Base-by-base conservation (phyloP, 2,888 invertebrate species). In the Cotesia congregata region DNA sequence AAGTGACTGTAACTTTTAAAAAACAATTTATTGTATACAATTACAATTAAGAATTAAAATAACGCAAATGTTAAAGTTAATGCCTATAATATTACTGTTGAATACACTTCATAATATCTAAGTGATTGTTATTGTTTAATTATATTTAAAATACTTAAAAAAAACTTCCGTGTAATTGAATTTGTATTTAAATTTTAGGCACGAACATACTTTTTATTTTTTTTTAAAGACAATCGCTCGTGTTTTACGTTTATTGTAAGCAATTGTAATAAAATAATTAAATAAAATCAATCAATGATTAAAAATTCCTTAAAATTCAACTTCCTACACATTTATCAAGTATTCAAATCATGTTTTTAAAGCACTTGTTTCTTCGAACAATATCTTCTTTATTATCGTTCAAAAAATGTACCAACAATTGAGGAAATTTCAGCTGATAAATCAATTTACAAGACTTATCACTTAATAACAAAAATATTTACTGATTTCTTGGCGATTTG, bases 1-100 rank as follows among this genome's bases (percentile, higher is more conserved):
- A 62, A 62, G 62, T 20, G 62, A 62, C 20, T 62, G 62, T 62
- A 62, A 62, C 15, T 62, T 62, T 17, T 12, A 50, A 50, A 12
- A 50, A 50, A 62, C 20, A 1, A 20, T 62, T 7, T 62, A 62
- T 15, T 62, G 15, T 62, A 62, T 20, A 62, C 20, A 62, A 17
- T 62, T 20, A 62, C 62, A 62, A 20, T 1, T 62, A 62, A 5
- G 5, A 62, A 62, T 62, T 62, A 62, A 62, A 17, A 61, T 1
- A 62, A 62, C 3, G 30, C 30, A 60, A 60, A 9, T 60, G 12
- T 65, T 38, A 65, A 30, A 30, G 0, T 30, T 38, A 7, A 20
- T 65, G 20, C 30, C 62, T 6, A 17, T 20, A 62, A 62, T 62
- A 6, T 62, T 62, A 20, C 5, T 62, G 7, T 62, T 17, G 6